These are phyloP conservation scores for Philotrypesis tridentata DNA, from an alignment of 1,140 invertebrate species.

Conservation along the genomic window DNA sequence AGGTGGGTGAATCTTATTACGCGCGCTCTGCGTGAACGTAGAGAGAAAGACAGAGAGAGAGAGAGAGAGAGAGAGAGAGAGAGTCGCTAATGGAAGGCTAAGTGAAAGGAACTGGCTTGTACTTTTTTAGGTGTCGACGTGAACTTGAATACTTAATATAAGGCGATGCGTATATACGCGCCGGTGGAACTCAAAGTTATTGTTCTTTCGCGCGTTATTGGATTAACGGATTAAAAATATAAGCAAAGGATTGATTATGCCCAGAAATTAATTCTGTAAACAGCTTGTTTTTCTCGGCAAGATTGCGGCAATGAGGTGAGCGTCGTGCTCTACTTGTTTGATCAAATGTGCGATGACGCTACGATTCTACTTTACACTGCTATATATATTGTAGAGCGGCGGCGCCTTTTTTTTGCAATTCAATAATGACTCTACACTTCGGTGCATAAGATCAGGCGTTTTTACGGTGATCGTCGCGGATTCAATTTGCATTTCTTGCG, in stretches of 20 bases:
- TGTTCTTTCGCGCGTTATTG: background rate
- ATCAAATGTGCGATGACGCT: background rate
- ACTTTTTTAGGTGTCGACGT: background rate
- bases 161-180: background rate
- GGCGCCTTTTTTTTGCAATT: constrained; percentile 4
- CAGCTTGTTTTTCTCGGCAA: constrained; percentile 1
- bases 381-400: background rate
- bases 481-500: background rate
- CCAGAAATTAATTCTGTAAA: background rate
- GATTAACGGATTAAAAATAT: background rate
- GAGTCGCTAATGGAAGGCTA: constrained; percentile 20
- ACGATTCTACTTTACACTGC: constrained; percentile 20
- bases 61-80: no score
- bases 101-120: background rate
- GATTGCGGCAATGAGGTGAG: background rate
- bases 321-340: constrained; percentile 27
- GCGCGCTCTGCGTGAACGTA: no score
- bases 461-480: background rate
- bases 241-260: background rate
- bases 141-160: background rate
- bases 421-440: constrained; percentile 22
- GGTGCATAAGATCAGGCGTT: background rate
- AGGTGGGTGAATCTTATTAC: constrained; percentile 39
- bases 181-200: background rate
- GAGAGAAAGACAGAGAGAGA: no score